Conservation (phyloP, 2,113 vertebrate species). For the Callorhinus ursinus region DNA sequence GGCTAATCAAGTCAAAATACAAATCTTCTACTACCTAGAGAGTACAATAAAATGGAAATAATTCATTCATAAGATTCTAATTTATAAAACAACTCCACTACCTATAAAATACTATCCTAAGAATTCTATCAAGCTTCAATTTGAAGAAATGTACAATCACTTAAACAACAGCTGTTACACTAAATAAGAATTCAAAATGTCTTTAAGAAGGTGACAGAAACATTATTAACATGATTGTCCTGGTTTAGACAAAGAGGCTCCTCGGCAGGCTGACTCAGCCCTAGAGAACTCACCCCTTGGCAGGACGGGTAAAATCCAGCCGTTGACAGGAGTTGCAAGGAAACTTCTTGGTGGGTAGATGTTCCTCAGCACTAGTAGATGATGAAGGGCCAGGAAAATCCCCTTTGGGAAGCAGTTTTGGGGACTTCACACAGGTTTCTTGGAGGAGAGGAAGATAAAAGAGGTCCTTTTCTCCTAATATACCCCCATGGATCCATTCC, state of each 20-base stretch:
- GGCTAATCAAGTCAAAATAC: slow-evolving; percentile 80
- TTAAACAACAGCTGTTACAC: slow-evolving; percentile 82
- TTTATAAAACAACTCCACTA: slow-evolving; percentile 78
- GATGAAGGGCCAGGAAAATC: slow-evolving; percentile 74
- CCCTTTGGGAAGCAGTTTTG: slow-evolving; percentile 86
- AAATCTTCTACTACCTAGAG: slow-evolving; percentile 54
- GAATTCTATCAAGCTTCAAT: slow-evolving; percentile 71
- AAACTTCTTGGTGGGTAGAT: background rate
- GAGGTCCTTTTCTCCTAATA: slow-evolving; percentile 80
- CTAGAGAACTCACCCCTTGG: background rate
- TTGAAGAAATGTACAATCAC: slow-evolving; percentile 79
- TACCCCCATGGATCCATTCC: slow-evolving; percentile 84
- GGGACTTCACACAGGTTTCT: slow-evolving; percentile 85
- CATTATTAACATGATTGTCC: background rate
- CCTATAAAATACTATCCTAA: slow-evolving; percentile 85
- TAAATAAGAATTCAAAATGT: slow-evolving; percentile 23
- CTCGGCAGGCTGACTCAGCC: background rate
- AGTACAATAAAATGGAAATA: slow-evolving; percentile 75
- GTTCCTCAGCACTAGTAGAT: background rate
- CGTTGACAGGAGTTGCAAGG: background rate
- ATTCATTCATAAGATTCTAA: slow-evolving; percentile 74
- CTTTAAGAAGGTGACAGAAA: background rate
- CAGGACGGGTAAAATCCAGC: background rate
- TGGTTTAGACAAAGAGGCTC: background rate
- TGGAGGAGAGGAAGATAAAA: slow-evolving; percentile 77